Conservation (phyloP, 2,888 invertebrate species). For the Cantharis rustica region DNA sequence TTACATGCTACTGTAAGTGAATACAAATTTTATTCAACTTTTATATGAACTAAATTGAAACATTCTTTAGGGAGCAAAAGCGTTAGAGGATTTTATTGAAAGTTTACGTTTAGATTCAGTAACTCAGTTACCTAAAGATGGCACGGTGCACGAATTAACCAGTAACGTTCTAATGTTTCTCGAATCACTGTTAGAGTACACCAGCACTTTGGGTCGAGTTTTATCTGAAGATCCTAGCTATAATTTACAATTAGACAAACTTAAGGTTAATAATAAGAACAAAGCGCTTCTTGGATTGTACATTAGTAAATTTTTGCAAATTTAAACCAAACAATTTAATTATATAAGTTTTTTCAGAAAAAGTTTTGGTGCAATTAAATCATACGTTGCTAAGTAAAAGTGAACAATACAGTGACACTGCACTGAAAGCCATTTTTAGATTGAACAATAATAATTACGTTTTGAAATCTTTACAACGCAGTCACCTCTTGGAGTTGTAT, state of each 20-base stretch:
- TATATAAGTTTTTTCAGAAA: slow-evolving; percentile 62
- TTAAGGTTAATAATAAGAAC: slow-evolving; percentile 61
- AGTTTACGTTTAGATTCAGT: slow-evolving; percentile 79
- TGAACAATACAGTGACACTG: slow-evolving; percentile 86
- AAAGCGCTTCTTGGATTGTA: slow-evolving; percentile 77
- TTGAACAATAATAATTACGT: slow-evolving; percentile 95
- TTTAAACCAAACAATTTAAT: slow-evolving; percentile 1
- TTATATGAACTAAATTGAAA: neutral
- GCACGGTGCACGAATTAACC: slow-evolving; percentile 96
- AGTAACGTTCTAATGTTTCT: slow-evolving; percentile 92
- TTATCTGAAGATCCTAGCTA: slow-evolving; percentile 65
- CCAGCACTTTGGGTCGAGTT: slow-evolving; percentile 75
- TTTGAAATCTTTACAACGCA: slow-evolving; percentile 87
- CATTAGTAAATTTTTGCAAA: slow-evolving; percentile 67
- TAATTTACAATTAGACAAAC: slow-evolving; percentile 59
- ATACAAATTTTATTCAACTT: neutral
- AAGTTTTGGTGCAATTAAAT: slow-evolving; percentile 88
- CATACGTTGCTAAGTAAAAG: slow-evolving; percentile 88
- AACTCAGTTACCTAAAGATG: slow-evolving; percentile 90
- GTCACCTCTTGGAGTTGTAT: slow-evolving; percentile 81
- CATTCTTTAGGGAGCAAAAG: slow-evolving; percentile 78
- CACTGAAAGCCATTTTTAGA: slow-evolving; percentile 86
- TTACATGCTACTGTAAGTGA: slow-evolving; percentile 74
- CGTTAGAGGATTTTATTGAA: slow-evolving; percentile 91
- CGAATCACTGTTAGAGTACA: slow-evolving; percentile 81